phyloP scores from a whole-genome alignment of 2,888 invertebrate genomes.

The Chironomus riparius region DNA sequence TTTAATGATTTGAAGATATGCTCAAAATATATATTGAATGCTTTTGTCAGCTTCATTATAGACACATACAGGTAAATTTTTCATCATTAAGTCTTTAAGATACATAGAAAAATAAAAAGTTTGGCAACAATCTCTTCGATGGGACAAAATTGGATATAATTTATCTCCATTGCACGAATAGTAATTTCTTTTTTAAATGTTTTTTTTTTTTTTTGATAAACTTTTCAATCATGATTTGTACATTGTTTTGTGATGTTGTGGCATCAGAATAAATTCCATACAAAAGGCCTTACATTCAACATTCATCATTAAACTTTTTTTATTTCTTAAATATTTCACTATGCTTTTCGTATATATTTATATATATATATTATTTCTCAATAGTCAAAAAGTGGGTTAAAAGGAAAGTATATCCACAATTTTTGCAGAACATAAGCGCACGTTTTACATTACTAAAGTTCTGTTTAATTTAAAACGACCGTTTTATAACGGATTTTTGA shows the following conservation, averaged over 20 bases:
- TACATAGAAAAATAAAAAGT: background rate
- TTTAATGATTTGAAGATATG: background rate
- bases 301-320: background rate
- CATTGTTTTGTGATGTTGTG: background rate
- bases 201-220: background rate
- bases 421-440: too few species aligned
- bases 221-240: background rate
- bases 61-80: background rate
- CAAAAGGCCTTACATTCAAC: slow-evolving; percentile 20
- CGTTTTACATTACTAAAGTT: too few species aligned
- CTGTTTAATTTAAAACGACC: too few species aligned
- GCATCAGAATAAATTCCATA: slow-evolving; percentile 19
- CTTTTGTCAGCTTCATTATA: background rate
- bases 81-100: background rate
- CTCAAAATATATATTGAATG: background rate
- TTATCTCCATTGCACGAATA: background rate
- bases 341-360: too few species aligned
- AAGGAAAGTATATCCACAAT: too few species aligned
- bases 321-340: background rate
- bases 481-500: too few species aligned
- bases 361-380: too few species aligned
- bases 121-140: background rate
- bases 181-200: background rate
- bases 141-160: background rate
- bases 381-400: too few species aligned